Evolutionary conservation across 2,797 vertebrate species (phyloP).

Genomic region (Diplodus sargus): DNA sequence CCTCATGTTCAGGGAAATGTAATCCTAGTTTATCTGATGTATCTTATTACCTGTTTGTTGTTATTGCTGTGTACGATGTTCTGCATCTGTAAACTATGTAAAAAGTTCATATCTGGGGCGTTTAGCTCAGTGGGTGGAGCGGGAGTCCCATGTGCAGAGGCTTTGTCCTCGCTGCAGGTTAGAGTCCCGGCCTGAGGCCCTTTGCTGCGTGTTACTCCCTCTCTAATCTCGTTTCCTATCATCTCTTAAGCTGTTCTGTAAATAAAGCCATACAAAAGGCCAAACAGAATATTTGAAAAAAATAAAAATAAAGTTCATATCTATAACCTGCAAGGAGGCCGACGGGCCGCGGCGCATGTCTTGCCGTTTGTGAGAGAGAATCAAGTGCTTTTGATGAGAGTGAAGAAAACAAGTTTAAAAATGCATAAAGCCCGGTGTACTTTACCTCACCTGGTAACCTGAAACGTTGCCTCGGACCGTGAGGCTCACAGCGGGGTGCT

Average conservation of each 20-base stretch:
- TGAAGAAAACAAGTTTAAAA: slow-evolving; percentile 75
- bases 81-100: slow-evolving; percentile 14
- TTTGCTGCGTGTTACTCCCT: too few relatives aligned
- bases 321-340: background rate
- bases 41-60: slow-evolving; percentile 38
- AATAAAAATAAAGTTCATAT: too few relatives aligned
- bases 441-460: slow-evolving; percentile 73
- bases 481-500: slow-evolving; percentile 32
- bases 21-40: slow-evolving; percentile 34
- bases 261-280: too few relatives aligned
- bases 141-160: too few relatives aligned
- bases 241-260: too few relatives aligned
- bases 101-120: slow-evolving; percentile 8
- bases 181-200: too few relatives aligned
- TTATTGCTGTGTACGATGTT: slow-evolving; percentile 29
- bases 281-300: too few relatives aligned
- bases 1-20: slow-evolving; percentile 21
- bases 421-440: slow-evolving; percentile 70
- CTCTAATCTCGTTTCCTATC: too few relatives aligned
- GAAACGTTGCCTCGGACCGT: slow-evolving; percentile 61
- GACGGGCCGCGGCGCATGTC: slow-evolving; percentile 14
- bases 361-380: slow-evolving; percentile 43
- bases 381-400: slow-evolving; percentile 66
- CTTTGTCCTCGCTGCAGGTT: too few relatives aligned
- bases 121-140: too few relatives aligned